Evolutionary conservation across 1,140 invertebrate genomes (phyloP).

Genomic region (Tenebrio molitor): DNA sequence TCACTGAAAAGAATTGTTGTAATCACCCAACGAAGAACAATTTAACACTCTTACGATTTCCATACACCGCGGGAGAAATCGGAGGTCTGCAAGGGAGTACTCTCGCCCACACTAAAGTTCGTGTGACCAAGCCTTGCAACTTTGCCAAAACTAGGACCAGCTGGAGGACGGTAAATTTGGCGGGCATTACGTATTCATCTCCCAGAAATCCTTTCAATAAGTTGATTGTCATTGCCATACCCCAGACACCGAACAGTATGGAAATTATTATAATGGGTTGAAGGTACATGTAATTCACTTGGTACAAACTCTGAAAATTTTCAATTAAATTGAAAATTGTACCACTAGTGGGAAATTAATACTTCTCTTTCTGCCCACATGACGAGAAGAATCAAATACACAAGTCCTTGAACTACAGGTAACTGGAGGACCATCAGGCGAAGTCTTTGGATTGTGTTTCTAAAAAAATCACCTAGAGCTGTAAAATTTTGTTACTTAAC

Average conservation of each 20-base stretch:
- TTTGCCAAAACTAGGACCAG: constrained; percentile 71
- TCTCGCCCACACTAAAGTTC: constrained; percentile 66
- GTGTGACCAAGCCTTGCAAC: constrained; percentile 69
- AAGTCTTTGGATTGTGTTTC: constrained; percentile 59
- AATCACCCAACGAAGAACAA: neutral
- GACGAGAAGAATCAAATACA: constrained; percentile 70
- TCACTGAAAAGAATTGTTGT: constrained; percentile 68
- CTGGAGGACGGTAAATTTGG: constrained; percentile 70
- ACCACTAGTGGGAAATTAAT: too few relatives aligned
- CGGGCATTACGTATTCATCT: constrained; percentile 61
- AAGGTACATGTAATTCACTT: constrained; percentile 72
- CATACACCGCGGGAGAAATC: constrained; percentile 67
- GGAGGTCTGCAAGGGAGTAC: constrained; percentile 69
- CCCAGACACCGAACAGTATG: constrained; percentile 75
- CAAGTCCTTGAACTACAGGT: constrained; percentile 71
- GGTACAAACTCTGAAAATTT: constrained; percentile 72
- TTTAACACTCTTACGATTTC: constrained; percentile 65
- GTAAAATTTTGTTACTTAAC: too few relatives aligned
- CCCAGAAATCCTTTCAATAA: constrained; percentile 67
- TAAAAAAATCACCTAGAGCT: too few relatives aligned
- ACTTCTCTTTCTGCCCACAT: constrained; percentile 76
- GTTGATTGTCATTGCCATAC: constrained; percentile 72
- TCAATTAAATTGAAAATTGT: too few relatives aligned
- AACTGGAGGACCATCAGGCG: constrained; percentile 73
- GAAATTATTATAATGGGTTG: constrained; percentile 73